Evolutionary conservation across 2,888 invertebrate species (phyloP), one percentile per base, ranked within the genome.

Genomic region (Abscondita cerata): DNA sequence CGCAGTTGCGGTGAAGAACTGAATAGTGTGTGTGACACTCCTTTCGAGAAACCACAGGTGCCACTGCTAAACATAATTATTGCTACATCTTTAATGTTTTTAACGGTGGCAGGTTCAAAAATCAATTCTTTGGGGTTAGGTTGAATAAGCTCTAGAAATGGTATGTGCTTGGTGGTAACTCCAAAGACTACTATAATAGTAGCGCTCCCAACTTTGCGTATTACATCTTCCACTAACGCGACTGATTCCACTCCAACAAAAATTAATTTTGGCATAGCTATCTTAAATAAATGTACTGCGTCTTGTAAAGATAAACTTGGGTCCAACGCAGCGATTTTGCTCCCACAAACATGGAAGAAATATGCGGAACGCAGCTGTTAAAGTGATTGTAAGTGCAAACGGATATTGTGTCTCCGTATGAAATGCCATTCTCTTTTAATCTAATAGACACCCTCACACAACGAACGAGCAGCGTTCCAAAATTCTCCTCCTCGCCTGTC

Each of bases 291-390:
- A 57, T 70, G 63, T 11, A 38, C 62, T 5, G 68, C 57, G 50
- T 72, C 71, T 34, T 53, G 56, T 20, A 59, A 12, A 4, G 65
- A 64, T 58, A 70, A 62, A 1, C 55, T 59, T 4, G 66, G 64
- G 25, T 72, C 66, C 12, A 72, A 51, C 1, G 68, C 59, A 8
- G 67, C 56, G 1, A 64, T 52, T 16, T 62, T 36, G 66, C 71
- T 5, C 83, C 83, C 11, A 81, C 74, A 62, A 75, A 82, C 1
- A 82, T 62, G 1, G 79, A 79, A 0, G 82, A 82, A 36, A 82
- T 79, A 36, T 20, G 19, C 1, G 46, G 46, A 5, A 41, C 15
- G 41, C 41, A 41, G 5, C 16, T 41, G 41, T 41, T 18, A 3
- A 41, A 41, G 11, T 46, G 46, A 12, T 46, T 46, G 16, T 25